These are phyloP conservation scores for Strigops habroptila DNA, from an alignment of 2,113 vertebrate genomes.

Conservation along the genomic window DNA sequence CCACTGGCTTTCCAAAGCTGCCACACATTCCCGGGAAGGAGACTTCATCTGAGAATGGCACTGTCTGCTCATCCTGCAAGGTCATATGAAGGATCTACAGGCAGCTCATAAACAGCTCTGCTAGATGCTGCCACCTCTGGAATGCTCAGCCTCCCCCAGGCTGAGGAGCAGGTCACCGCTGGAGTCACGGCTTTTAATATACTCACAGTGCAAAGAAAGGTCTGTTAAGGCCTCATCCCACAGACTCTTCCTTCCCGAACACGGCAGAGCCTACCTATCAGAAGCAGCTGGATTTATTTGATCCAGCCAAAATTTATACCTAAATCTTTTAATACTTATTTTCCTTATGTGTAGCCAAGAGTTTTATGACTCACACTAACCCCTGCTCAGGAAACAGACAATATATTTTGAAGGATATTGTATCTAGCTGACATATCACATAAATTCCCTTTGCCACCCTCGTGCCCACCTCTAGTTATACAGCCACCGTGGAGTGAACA, in stretches of 20 bases:
- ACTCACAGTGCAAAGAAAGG: neutral
- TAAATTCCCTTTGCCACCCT: constrained; percentile 14
- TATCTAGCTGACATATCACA: neutral
- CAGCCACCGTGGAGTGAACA: neutral
- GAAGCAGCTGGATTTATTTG: constrained; percentile 9
- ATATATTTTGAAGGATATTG: constrained; percentile 39
- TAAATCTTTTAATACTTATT: constrained; percentile 47
- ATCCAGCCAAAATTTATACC: constrained; percentile 38
- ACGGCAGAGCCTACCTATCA: neutral
- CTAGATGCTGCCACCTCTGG: neutral
- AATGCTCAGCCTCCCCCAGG: neutral
- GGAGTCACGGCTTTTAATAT: neutral
- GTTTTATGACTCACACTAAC: constrained; percentile 45
- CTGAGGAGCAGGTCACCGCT: neutral
- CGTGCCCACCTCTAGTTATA: neutral
- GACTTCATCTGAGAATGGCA: neutral
- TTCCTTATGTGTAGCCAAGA: constrained; percentile 34
- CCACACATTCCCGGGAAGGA: neutral
- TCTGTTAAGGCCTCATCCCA: neutral
- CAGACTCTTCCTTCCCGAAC: neutral
- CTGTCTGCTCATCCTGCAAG: neutral
- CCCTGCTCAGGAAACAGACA: constrained; percentile 1
- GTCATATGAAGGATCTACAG: neutral
- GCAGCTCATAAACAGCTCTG: neutral
- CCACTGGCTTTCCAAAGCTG: neutral